Conservation (phyloP, 2,797 vertebrate species). For the Acanthornis magna region DNA sequence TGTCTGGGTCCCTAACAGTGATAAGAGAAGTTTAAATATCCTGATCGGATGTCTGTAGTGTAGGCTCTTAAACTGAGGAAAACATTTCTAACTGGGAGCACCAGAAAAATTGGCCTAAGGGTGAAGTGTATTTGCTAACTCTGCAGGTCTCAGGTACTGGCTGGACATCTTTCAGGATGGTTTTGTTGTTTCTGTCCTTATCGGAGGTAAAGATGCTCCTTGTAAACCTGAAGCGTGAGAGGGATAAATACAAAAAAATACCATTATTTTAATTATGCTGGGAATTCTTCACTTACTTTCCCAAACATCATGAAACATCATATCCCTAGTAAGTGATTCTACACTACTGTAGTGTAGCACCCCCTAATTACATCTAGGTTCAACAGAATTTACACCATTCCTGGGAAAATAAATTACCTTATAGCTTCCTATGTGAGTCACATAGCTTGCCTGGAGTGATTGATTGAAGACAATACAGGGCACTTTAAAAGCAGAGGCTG, state of each 20-base stretch:
- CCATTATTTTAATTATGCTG: not conserved
- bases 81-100: not conserved
- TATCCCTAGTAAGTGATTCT: not conserved
- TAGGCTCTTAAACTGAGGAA: not conserved
- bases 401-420: not conserved
- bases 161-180: not conserved
- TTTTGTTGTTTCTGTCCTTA: not conserved
- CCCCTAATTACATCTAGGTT: not conserved
- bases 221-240: not conserved
- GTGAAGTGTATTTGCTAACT: not conserved
- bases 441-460: not conserved
- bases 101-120: not conserved
- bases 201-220: not conserved
- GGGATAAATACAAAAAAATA: not conserved
- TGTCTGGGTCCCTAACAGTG: not conserved
- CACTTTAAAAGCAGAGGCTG: not conserved
- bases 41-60: not conserved
- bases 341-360: not conserved
- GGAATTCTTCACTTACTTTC: not conserved
- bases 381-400: not conserved
- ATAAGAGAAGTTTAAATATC: not conserved
- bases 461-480: not conserved
- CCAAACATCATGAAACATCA: not conserved
- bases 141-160: not conserved
- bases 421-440: fast-evolving